Evolutionary conservation across 1,140 invertebrate species (phyloP).

Genomic region (Eubasilissa regina): DNA sequence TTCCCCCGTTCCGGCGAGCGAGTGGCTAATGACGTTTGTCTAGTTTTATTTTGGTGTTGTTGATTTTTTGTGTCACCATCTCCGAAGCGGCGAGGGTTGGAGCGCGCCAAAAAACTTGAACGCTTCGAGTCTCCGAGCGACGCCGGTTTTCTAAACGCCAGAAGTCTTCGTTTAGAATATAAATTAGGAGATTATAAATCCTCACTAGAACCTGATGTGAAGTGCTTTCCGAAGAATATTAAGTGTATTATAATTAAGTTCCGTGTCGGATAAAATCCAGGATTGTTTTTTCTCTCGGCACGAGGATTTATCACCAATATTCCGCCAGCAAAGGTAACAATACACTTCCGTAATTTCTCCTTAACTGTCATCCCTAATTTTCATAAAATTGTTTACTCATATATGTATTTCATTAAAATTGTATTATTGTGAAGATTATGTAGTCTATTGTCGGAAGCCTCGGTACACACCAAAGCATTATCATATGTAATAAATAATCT

Average conservation of each 20-base stretch:
- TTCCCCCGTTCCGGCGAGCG: not conserved
- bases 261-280: constrained; percentile 9
- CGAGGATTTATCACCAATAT: constrained; percentile 24
- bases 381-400: no score
- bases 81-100: not conserved
- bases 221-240: not conserved
- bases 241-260: not conserved
- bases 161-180: constrained; percentile 30
- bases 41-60: constrained; percentile 40
- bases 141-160: constrained; percentile 29
- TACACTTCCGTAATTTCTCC: not conserved
- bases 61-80: constrained; percentile 24
- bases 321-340: constrained; percentile 34
- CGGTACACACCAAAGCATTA: no score
- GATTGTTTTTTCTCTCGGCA: not conserved
- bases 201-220: constrained; percentile 16
- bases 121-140: constrained; percentile 11
- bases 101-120: constrained; percentile 34
- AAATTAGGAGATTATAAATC: constrained; percentile 27
- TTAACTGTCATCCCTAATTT: no score
- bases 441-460: no score
- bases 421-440: no score
- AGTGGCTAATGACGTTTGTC: constrained; percentile 31
- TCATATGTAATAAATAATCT: no score
- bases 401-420: no score